Conservation (phyloP, 1,140 invertebrate species). For the Cydia pomonella region DNA sequence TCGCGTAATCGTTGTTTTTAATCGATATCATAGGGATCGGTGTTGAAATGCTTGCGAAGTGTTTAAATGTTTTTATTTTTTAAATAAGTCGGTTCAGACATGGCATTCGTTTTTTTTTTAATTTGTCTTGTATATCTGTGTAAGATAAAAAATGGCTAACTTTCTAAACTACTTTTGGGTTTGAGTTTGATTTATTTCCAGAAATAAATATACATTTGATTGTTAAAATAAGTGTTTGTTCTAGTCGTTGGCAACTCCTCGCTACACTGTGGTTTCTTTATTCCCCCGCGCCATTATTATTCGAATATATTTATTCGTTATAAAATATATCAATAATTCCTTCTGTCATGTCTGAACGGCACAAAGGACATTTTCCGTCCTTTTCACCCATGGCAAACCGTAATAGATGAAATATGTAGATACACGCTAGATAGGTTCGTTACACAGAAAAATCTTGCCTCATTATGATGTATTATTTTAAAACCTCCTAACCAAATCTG, state of each 20-base stretch:
- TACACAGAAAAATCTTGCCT: conserved; percentile 19
- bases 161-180: no score
- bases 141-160: no score
- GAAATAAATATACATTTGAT: no score
- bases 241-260: no score
- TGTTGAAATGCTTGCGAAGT: conserved; percentile 44
- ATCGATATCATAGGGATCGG: conserved; percentile 41
- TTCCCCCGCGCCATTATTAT: no score
- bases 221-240: no score
- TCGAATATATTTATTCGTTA: no score
- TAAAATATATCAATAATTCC: no score
- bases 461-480: neutral
- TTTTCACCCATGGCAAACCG: conserved; percentile 13
- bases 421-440: conserved; percentile 28
- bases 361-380: conserved; percentile 23
- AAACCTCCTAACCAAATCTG: neutral
- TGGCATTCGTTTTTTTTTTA: neutral
- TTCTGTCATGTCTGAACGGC: conserved; percentile 10
- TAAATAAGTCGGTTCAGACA: neutral
- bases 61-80: conserved; percentile 34
- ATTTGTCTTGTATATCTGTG: no score
- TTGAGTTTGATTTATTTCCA: no score
- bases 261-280: no score
- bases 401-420: conserved; percentile 6
- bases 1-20: conserved; percentile 45